Base-by-base conservation (phyloP, 2,797 vertebrate genomes). In the Hydrophis major region DNA sequence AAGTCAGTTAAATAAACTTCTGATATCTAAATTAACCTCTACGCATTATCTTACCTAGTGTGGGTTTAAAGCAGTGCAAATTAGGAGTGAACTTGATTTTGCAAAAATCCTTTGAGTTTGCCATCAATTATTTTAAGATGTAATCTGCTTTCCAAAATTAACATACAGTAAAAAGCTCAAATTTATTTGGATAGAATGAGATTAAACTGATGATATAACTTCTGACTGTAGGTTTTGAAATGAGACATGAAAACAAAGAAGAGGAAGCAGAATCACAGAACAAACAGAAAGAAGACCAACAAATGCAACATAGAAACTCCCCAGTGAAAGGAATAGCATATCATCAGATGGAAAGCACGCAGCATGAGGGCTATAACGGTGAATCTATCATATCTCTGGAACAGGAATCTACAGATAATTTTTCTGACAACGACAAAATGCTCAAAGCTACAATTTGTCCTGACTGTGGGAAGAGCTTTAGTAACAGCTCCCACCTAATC, bases 381-480 rank as follows among this genome's bases (percentile, higher is more conserved):
- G 69, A 91, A 86, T 63, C 74, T 86, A 53, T 89, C 1, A 11
- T 66, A 63, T 28, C n/a, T n/a, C 57, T 56, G 90, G 89, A 87
- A 59, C 89, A 78, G 63, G 92, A 93, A 50, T 32, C 86, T 20
- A 74, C 8, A 4, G 93, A 91, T 32, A 63, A 20, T 88, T 53
- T 90, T 86, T 92, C 93, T 22, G 92, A 90, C 28, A 47, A n/a
- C 22, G 91, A 91, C 59, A 92, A 37, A 42, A 50, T 83, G 3
- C 89, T 87, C 86, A 97, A 97, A 20, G 95, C 96, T 3, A 95
- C 92, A 7, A 95, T 96, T 63, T 97, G 97, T 57, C 66, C 94
- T 32, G 89, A 97, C 86, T 97, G 97, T 53, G 97, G 97, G 22
- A 97, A 97, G 90, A 94, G 96, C 94, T 97, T 97, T 53, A 95